Conservation (phyloP, 2,797 vertebrate genomes). For the Sternarchorhynchus goeldii region DNA sequence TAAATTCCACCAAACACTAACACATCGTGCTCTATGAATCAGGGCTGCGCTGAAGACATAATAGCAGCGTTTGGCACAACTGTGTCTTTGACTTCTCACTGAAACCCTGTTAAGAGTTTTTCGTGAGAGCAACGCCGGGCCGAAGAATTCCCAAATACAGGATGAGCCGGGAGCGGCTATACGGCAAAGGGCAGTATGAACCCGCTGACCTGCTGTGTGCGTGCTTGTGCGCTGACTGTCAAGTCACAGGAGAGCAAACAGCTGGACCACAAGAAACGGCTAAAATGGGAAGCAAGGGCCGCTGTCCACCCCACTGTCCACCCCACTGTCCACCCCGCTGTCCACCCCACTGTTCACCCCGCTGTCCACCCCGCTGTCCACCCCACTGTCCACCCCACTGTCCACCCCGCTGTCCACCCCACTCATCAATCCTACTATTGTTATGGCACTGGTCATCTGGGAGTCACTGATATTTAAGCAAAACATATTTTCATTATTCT, state of each 20-base stretch:
- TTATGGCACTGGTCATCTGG: conserved; percentile 53
- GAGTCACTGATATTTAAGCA: conserved; percentile 57
- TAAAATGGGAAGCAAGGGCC: conserved; percentile 38
- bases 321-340: conserved; percentile 44
- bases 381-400: conserved; percentile 30
- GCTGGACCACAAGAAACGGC: conserved; percentile 47
- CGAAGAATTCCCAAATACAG: conserved; percentile 38
- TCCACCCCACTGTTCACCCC: conserved; percentile 40
- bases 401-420: conserved; percentile 42
- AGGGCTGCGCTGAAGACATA: conserved; percentile 25
- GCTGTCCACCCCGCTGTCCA: conserved; percentile 40
- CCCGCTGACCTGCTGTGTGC: conserved; percentile 29
- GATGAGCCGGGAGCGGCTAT: conserved; percentile 1
- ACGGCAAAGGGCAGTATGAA: conserved; percentile 39
- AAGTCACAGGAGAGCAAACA: conserved; percentile 43
- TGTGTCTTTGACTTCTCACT: neutral
- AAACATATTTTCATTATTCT: conserved; percentile 55
- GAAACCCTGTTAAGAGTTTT: neutral
- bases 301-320: conserved; percentile 40
- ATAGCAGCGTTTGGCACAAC: conserved; percentile 19
- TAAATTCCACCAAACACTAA: conserved; percentile 46
- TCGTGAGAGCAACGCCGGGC: conserved; percentile 25
- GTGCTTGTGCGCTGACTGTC: conserved; percentile 35
- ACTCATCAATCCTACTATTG: conserved; percentile 60
- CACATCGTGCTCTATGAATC: conserved; percentile 34